phyloP scores from a whole-genome alignment of 2,113 vertebrate genomes.

The Cyprinus carpio region DNA sequence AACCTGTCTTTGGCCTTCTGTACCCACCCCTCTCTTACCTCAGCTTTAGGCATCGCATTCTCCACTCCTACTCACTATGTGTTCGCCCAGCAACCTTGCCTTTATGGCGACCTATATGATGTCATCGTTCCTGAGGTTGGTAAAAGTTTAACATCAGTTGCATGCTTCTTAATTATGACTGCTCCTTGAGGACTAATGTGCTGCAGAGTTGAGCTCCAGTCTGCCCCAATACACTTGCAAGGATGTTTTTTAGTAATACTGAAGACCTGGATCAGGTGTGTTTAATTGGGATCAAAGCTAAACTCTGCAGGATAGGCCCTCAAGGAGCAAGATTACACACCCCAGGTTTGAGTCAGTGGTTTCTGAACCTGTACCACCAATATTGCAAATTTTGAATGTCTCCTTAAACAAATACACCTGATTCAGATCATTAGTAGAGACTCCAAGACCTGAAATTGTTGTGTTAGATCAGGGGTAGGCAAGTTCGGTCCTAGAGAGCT shows the following conservation, averaged over 20 bases:
- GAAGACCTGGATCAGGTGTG: neutral
- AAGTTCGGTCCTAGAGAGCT: neutral
- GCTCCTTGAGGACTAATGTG: neutral
- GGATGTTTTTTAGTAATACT: neutral
- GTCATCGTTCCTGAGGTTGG: conserved; percentile 76
- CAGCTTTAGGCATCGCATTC: conserved; percentile 79
- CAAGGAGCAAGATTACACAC: neutral
- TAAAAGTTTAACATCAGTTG: neutral
- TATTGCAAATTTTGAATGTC: neutral
- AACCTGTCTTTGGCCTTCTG: conserved; percentile 84
- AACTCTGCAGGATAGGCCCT: neutral
- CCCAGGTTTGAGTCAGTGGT: neutral
- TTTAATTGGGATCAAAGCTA: neutral
- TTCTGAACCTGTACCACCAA: neutral
- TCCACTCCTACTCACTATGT: conserved; percentile 79
- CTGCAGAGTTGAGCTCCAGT: neutral
- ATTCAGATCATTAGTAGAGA: neutral
- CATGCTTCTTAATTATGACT: neutral
- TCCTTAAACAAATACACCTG: neutral
- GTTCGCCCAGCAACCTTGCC: conserved; percentile 83
- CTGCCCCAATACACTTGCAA: neutral
- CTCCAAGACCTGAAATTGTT: neutral
- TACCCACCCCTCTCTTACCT: conserved; percentile 78
- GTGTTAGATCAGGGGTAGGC: neutral
- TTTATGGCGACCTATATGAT: conserved; percentile 82